Base-by-base conservation (phyloP, 1,140 invertebrate genomes). In the Wiebesia pumilae region DNA sequence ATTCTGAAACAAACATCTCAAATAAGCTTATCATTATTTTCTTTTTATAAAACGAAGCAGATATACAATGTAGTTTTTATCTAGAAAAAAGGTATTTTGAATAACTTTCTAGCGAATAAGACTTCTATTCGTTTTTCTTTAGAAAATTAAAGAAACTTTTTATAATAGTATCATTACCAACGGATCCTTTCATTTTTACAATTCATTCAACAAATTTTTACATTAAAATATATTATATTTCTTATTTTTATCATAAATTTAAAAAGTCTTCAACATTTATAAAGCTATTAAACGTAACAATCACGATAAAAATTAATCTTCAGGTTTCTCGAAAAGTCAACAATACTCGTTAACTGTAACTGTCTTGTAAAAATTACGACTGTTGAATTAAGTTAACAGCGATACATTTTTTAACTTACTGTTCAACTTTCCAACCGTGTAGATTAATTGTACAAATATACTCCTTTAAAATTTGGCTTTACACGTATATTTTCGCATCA, bases 211-310 rank as follows among this genome's bases (percentile, higher is more conserved):
- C 43, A 54, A 33, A 83, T 82, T 54, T 86, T 81, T 27, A 86
- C n/a, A n/a, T 43, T 82, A 47, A 75, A 86, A 65, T 71, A 38
- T 71, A 71, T 67, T 75, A 81, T 40, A 67, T n/a, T 69, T 75
- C 54, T 81, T 85, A 81, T 21, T 9, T 47, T 81, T 71, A 85
- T 81, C 79, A 40, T 86, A 65, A 81, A 77, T 62, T 81, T 67
- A 86, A 80, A 75, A 87, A 87, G 82, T 87, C 86, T 84, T 87
- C 51, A 87, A 87, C 86, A 81, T 87, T 84, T n/a, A 81, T 87
- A 87, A 87, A 87, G 81, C 86, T 84, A 87, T 87, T 81, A 87
- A 81, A 84, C 82, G 67, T 87, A 87, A 87, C 86, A 87, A 87
- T 84, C 71, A 81, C 75, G 69, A 35, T 43, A 30, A 83, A 83